Evolutionary conservation across 2,113 vertebrate genomes (phyloP).

Genomic region (Gasterosteus aculeatus): DNA sequence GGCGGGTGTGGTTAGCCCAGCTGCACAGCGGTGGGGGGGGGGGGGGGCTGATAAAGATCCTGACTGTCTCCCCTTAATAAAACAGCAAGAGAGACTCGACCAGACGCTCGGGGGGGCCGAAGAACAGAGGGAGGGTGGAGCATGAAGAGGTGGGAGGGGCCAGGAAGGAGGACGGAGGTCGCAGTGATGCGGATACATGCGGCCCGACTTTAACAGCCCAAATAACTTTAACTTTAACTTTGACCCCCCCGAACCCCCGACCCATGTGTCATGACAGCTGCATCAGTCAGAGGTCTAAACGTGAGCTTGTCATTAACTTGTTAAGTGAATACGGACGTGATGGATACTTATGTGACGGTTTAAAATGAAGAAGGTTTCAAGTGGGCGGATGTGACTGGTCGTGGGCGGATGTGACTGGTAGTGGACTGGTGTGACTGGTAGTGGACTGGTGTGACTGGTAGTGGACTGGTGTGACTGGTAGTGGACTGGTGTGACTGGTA

Average conservation of each 20-base stretch:
- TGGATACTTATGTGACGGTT: not conserved
- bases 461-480: no score
- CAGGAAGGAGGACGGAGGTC: slow-evolving; percentile 26
- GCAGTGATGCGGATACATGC: slow-evolving; percentile 38
- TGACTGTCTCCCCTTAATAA: no score
- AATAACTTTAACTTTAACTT: no score
- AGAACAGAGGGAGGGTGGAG: slow-evolving; percentile 9
- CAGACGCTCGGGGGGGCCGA: no score
- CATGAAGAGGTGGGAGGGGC: slow-evolving; percentile 1
- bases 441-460: no score
- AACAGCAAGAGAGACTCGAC: no score
- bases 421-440: no score
- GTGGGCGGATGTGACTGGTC: no score
- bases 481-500: no score
- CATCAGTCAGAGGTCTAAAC: slow-evolving; percentile 51
- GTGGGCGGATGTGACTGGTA: no score
- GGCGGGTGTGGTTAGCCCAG: slow-evolving; percentile 90
- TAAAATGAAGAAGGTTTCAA: no score
- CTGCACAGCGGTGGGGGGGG: slow-evolving; percentile 82
- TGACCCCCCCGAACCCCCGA: slow-evolving; percentile 40
- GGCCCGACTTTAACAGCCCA: slow-evolving; percentile 14
- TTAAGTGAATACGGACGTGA: not conserved
- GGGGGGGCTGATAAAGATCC: not conserved
- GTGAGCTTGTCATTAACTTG: not conserved
- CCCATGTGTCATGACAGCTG: slow-evolving; percentile 64